Percentiles rank a stretch among this genome's conserved stretches.
Conservation (phyloP, 2,888 invertebrate genomes). For the Seira musarum region DNA sequence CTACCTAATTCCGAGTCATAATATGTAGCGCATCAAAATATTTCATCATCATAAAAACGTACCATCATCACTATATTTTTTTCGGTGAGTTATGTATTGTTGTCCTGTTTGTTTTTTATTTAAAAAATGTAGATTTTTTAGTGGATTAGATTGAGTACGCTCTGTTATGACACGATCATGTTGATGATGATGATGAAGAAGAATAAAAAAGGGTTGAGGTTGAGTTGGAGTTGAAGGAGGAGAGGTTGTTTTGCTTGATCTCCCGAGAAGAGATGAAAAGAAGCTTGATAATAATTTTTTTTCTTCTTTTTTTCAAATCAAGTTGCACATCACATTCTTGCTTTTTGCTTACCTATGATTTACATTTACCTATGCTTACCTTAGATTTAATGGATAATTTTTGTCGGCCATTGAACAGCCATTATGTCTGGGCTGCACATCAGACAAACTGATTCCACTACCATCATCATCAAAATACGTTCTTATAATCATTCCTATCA, state of each 20-base stretch:
- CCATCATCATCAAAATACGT: too few species aligned
- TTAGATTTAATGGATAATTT: constrained; percentile 10
- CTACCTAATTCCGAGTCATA: not conserved
- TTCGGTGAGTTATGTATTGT: constrained; percentile 27
- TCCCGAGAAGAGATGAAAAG: not conserved
- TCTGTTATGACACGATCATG: not conserved
- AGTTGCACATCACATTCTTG: not conserved
- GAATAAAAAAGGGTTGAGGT: constrained; percentile 20
- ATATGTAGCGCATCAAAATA: constrained; percentile 6
- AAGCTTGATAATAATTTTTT: constrained; percentile 5
- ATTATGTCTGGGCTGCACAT: constrained; percentile 53
- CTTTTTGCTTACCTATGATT: not conserved
- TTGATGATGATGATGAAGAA: not conserved
- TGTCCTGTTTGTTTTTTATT: constrained; percentile 14
- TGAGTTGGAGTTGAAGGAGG: not conserved
- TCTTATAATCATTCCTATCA: too few species aligned
- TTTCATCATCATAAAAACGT: constrained; percentile 9
- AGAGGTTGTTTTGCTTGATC: constrained; percentile 9
- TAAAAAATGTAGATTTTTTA: not conserved
- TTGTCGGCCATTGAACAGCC: constrained; percentile 28
- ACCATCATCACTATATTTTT: constrained; percentile 1
- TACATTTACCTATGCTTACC: too few species aligned
- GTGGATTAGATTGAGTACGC: too few species aligned
- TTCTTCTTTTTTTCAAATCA: not conserved
- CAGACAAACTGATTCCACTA: constrained; percentile 58